Evolutionary conservation across 2,888 invertebrate genomes (phyloP).

Genomic region (Steinernema carpocapsae): DNA sequence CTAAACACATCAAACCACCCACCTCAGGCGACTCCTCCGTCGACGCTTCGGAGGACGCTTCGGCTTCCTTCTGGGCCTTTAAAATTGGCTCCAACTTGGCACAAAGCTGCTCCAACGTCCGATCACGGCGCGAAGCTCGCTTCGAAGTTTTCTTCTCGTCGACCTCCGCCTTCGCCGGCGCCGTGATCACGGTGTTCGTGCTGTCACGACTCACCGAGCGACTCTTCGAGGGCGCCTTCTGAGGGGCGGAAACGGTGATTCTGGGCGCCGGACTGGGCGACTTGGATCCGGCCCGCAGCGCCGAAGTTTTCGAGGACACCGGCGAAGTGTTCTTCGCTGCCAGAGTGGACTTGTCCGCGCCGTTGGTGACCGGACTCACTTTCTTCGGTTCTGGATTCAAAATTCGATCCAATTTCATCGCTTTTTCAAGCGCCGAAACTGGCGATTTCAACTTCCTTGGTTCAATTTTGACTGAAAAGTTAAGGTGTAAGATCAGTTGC

Average conservation of each 20-base stretch:
- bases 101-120: slow-evolving; percentile 40
- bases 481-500: too few species aligned
- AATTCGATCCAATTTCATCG: slow-evolving; percentile 6
- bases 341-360: neutral
- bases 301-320: too few species aligned
- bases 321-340: neutral
- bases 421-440: slow-evolving; percentile 1
- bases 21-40: slow-evolving; percentile 19
- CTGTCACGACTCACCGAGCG: slow-evolving; percentile 18
- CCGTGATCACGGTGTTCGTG: slow-evolving; percentile 22
- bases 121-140: slow-evolving; percentile 35
- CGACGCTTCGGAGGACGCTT: slow-evolving; percentile 18
- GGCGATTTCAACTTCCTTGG: slow-evolving; percentile 14
- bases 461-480: slow-evolving; percentile 1
- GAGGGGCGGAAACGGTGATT: slow-evolving; percentile 8
- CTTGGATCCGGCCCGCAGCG: neutral
- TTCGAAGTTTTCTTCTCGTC: slow-evolving; percentile 21
- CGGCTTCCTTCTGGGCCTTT: slow-evolving; percentile 21
- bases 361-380: neutral
- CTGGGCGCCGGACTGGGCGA: slow-evolving; percentile 9
- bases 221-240: neutral
- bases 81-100: slow-evolving; percentile 25
- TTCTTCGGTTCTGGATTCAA: slow-evolving; percentile 16
- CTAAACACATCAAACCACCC: too few species aligned
- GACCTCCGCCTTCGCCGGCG: neutral